phyloP scores from a whole-genome alignment of 2,113 vertebrate genomes.

The Nesogale talazaci region DNA sequence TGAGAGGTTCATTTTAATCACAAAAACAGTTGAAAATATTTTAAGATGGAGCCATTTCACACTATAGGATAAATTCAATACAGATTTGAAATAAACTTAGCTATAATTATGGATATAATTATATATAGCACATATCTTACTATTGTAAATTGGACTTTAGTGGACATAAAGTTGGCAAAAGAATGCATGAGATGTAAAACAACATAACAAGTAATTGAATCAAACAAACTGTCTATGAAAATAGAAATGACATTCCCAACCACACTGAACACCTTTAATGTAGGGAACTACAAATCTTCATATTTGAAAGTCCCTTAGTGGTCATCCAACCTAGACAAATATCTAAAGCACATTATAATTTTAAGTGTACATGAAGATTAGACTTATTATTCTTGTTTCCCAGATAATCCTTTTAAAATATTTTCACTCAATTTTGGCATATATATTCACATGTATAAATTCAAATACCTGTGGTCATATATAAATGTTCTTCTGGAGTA shows the following conservation, averaged over 20 bases:
- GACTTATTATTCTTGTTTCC: too few species aligned
- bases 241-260: background rate
- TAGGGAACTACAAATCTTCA: background rate
- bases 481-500: too few species aligned
- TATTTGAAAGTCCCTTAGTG: background rate
- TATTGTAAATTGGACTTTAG: slow-evolving; percentile 39
- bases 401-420: too few species aligned
- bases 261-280: background rate
- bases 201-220: background rate
- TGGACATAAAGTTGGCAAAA: slow-evolving; percentile 28
- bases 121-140: background rate
- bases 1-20: background rate
- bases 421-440: too few species aligned
- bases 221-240: background rate
- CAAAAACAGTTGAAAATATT: slow-evolving; percentile 31
- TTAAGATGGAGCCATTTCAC: background rate
- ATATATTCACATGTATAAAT: too few species aligned
- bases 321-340: too few species aligned
- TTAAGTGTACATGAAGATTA: too few species aligned
- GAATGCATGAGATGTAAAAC: background rate
- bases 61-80: background rate
- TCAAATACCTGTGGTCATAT: too few species aligned
- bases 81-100: slow-evolving; percentile 39
- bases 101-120: background rate
- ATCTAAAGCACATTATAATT: too few species aligned